A percentile compares a stretch with the other conserved stretches of the same genome.
Evolutionary conservation across 2,888 invertebrate genomes (phyloP).

Genomic region (Zele albiditarsus): DNA sequence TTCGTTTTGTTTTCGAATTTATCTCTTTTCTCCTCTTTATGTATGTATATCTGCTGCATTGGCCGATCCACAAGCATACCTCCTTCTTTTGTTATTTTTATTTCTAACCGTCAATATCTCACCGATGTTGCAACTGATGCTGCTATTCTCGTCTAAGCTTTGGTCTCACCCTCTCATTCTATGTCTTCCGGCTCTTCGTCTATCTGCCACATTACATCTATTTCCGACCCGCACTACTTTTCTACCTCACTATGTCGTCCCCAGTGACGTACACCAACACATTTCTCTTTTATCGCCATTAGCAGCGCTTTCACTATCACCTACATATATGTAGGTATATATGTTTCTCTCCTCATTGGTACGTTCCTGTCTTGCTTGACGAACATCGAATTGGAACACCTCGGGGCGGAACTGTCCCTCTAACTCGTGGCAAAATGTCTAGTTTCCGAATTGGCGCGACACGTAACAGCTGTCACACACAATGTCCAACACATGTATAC

Average conservation of each 20-base stretch:
- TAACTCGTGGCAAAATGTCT: slow-evolving; percentile 19
- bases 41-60: slow-evolving; percentile 28
- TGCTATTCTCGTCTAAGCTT: slow-evolving; percentile 33
- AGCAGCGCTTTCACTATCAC: slow-evolving; percentile 26
- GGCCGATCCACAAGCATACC: slow-evolving; percentile 26
- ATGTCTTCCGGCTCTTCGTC: slow-evolving; percentile 19
- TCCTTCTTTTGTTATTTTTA: slow-evolving; percentile 38
- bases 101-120: slow-evolving; percentile 30
- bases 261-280: slow-evolving; percentile 25
- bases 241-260: slow-evolving; percentile 34
- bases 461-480: slow-evolving; percentile 23
- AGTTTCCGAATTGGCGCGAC: slow-evolving; percentile 17
- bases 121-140: slow-evolving; percentile 33
- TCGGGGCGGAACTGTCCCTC: slow-evolving; percentile 34
- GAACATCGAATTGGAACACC: slow-evolving; percentile 31
- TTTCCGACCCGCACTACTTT: slow-evolving; percentile 32
- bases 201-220: slow-evolving; percentile 32
- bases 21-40: slow-evolving; percentile 1
- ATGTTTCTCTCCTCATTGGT: neutral
- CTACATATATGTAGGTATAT: neutral
- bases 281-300: slow-evolving; percentile 32
- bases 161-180: slow-evolving; percentile 14
- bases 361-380: slow-evolving; percentile 12
- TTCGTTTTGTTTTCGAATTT: neutral
- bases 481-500: neutral